Conservation (phyloP, 2,113 vertebrate species). For the Erythrocercus mccallii region DNA sequence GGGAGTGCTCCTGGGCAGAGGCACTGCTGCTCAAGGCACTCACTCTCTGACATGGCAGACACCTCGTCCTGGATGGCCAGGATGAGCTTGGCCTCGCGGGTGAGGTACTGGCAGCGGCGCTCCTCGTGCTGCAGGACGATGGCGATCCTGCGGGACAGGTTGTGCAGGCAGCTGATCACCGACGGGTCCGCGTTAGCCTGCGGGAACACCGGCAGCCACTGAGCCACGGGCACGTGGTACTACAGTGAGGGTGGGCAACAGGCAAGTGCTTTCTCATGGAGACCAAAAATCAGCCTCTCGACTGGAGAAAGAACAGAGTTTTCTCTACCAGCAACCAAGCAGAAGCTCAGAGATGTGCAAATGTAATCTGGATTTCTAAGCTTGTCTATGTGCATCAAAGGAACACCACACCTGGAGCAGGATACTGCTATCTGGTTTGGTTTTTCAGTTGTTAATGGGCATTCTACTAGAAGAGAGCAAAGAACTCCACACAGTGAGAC, state of each 20-base stretch:
- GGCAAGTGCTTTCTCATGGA: background rate
- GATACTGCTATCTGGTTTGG: background rate
- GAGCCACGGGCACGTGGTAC: background rate
- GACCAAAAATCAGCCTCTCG: background rate
- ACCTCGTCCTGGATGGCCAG: slow-evolving; percentile 94
- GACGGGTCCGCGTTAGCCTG: slow-evolving; percentile 93
- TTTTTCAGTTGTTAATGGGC: background rate
- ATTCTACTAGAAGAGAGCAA: background rate
- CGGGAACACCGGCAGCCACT: background rate
- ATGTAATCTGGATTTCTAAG: background rate
- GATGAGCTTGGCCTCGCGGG: slow-evolving; percentile 95
- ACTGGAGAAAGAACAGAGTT: background rate
- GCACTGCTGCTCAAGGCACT: slow-evolving; percentile 17
- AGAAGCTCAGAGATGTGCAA: background rate
- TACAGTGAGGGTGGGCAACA: rapidly evolving
- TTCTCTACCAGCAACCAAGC: background rate
- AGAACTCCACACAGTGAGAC: background rate
- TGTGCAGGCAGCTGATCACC: slow-evolving; percentile 93
- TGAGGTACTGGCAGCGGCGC: slow-evolving; percentile 95
- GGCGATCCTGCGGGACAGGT: slow-evolving; percentile 89
- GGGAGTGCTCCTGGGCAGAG: background rate
- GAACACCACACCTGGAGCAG: background rate
- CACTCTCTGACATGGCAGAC: slow-evolving; percentile 88
- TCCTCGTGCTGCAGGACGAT: slow-evolving; percentile 96
- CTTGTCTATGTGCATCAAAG: background rate